Base-by-base conservation (phyloP, 2,888 invertebrate species). In the Leptinotarsa peninsularis region DNA sequence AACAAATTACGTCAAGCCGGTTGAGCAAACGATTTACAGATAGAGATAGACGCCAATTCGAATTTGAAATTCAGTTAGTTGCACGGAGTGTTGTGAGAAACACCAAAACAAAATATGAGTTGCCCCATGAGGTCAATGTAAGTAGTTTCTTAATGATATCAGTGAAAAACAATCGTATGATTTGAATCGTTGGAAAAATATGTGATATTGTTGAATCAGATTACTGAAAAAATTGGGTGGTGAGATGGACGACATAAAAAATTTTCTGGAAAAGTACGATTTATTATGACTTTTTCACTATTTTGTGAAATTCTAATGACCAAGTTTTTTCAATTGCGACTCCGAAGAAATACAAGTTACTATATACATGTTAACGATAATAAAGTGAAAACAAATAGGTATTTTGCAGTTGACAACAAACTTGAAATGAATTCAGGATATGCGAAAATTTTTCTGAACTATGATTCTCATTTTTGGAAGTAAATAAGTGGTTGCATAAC, bases 91-190 rank as follows among this genome's bases (percentile, higher is more conserved):
- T 81, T 78, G 81, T 79, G 77, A 78, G 78, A 73, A 76, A 81
- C 81, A 83, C 27, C 43, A 56, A 67, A 71, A 60, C 66, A 68
- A 72, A 78, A 76, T 76, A 86, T 86, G 86, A 85, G 85, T 79
- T 86, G 86, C 71, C 85, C 86, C 15, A 71, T 83, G 72, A 81
- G 79, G 72, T 70, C 76, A 78, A 77, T 77, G 84, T 81, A 81
- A 82, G 86, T 84, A 82, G 60, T 68, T 33, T 60, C 18, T 27
- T 23, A n/a, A 49, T n/a, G 3, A 17, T 52, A 52, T 15, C 52
- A 52, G 52, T 52, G 52, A 17, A 17, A n/a, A 17, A 52, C 52
- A 52, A 52, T 0, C 17, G n/a, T 76, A 86, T 86, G 86, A 85
- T 85, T 79, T 86, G 86, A 68, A 85, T 85, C 13, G 70, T 83